Conservation (phyloP, 2,888 invertebrate species). For the Cryptus armator region DNA sequence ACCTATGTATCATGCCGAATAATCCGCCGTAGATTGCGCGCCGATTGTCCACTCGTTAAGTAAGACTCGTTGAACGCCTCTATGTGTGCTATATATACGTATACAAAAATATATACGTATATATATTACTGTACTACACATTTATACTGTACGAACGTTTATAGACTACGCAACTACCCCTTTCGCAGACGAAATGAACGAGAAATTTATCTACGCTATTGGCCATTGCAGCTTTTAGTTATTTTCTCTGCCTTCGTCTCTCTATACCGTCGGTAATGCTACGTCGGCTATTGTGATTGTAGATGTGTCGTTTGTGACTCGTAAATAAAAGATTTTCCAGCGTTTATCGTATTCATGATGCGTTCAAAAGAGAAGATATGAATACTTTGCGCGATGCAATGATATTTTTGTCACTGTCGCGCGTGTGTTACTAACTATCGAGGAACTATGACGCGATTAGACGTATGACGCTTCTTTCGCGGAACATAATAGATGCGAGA, state of each 20-base stretch:
- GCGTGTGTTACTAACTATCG: too few species aligned
- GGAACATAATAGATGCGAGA: too few species aligned
- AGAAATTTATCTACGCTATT: constrained; percentile 41
- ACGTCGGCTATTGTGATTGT: neutral
- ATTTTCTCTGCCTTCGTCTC: constrained; percentile 4
- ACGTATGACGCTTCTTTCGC: too few species aligned
- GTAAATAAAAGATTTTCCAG: too few species aligned
- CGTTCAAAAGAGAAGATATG: too few species aligned
- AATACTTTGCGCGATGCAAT: too few species aligned
- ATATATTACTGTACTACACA: neutral
- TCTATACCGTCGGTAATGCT: constrained; percentile 9
- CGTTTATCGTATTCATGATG: too few species aligned
- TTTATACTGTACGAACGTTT: constrained; percentile 5
- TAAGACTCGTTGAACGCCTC: constrained; percentile 76
- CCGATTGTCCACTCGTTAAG: constrained; percentile 79
- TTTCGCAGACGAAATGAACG: constrained; percentile 41
- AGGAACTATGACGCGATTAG: too few species aligned
- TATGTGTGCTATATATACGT: constrained; percentile 24
- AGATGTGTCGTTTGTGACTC: neutral
- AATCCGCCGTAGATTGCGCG: constrained; percentile 82
- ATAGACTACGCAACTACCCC: constrained; percentile 1
- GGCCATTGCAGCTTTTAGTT: neutral
- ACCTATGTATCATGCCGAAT: constrained; percentile 82
- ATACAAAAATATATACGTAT: constrained; percentile 14
- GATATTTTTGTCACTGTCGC: too few species aligned